Evolutionary conservation across 2,113 vertebrate genomes (phyloP).

Genomic region (Callorhinus ursinus): DNA sequence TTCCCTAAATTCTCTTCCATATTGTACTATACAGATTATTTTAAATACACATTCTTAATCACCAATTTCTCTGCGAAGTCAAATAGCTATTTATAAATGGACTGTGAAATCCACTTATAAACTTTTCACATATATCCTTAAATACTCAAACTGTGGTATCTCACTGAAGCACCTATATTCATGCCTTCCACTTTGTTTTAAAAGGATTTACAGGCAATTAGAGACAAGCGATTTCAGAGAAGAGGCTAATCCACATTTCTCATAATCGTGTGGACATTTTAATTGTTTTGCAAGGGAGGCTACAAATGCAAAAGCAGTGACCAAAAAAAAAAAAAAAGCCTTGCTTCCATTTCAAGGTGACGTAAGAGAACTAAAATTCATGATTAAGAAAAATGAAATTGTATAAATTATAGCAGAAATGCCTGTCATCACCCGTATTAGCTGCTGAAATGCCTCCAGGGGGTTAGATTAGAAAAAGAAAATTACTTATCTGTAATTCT

Average conservation of each 20-base stretch:
- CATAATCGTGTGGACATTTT: neutral
- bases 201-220: neutral
- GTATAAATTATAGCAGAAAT: conserved; percentile 90
- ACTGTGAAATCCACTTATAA: neutral
- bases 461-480: conserved; percentile 89
- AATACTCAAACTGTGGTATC: neutral
- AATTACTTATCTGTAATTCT: conserved; percentile 88
- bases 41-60: neutral
- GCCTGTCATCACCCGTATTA: conserved; percentile 87
- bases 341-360: conserved; percentile 83
- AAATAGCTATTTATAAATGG: neutral
- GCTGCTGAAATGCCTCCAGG: conserved; percentile 87
- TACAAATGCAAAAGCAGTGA: conserved; percentile 73
- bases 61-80: conserved; percentile 43
- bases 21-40: neutral
- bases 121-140: conserved; percentile 38
- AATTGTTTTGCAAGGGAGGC: conserved; percentile 16
- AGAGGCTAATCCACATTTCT: conserved; percentile 44
- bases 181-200: conserved; percentile 23
- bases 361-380: conserved; percentile 84
- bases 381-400: conserved; percentile 89
- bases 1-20: neutral
- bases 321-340: conserved; percentile 67
- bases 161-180: neutral
- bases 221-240: conserved; percentile 23